Percentiles rank a stretch among this genome's conserved stretches.
Conservation (phyloP, 2,888 invertebrate species). For the Drosophila colorata region DNA sequence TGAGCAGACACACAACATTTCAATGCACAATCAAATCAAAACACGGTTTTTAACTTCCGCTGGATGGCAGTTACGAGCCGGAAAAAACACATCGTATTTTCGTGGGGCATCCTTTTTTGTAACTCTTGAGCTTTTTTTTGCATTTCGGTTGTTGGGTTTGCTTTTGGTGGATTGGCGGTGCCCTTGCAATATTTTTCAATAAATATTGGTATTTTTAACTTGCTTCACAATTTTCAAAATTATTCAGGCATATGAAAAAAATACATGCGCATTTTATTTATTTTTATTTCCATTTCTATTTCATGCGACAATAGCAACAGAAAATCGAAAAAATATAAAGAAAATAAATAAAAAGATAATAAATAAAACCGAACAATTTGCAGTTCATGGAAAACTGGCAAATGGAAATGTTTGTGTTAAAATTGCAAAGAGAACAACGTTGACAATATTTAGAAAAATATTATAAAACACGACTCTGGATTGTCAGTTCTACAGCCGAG, state of each 20-base stretch:
- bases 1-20: slow-evolving; percentile 51
- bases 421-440: slow-evolving; percentile 32
- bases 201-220: slow-evolving; percentile 75
- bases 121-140: slow-evolving; percentile 34
- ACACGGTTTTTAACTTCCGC: slow-evolving; percentile 79
- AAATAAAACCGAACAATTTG: slow-evolving; percentile 13
- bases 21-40: slow-evolving; percentile 79
- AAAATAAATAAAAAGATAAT: slow-evolving; percentile 2
- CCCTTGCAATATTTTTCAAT: slow-evolving; percentile 66
- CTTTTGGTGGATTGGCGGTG: slow-evolving; percentile 15
- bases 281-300: slow-evolving; percentile 43
- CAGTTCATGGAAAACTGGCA: slow-evolving; percentile 28
- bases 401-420: slow-evolving; percentile 43
- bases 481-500: slow-evolving; percentile 6
- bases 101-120: slow-evolving; percentile 4
- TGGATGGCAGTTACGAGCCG: slow-evolving; percentile 70
- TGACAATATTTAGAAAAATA: slow-evolving; percentile 36
- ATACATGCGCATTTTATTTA: slow-evolving; percentile 62
- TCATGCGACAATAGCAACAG: slow-evolving; percentile 48
- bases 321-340: slow-evolving; percentile 4
- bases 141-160: slow-evolving; percentile 12
- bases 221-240: slow-evolving; percentile 67
- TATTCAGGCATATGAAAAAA: slow-evolving; percentile 70
- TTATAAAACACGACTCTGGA: slow-evolving; percentile 22
- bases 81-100: slow-evolving; percentile 43